These are phyloP conservation scores for Diploscapter pachys DNA, from an alignment of 1,140 invertebrate genomes.

Conservation along the genomic window DNA sequence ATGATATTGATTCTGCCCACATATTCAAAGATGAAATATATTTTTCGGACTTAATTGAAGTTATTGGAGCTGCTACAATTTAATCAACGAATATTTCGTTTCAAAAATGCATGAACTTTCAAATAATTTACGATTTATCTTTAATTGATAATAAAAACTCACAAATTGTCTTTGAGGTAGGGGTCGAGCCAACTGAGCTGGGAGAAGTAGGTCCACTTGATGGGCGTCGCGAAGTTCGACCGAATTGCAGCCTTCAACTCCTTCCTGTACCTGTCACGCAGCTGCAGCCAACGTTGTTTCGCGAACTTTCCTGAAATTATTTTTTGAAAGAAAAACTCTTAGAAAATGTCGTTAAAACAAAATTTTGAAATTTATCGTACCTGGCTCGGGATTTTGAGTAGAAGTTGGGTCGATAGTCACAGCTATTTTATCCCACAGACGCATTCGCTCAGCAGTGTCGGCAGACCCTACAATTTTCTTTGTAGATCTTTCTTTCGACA, in stretches of 20 bases:
- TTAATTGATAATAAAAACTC: constrained; percentile 1
- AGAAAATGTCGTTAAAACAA: constrained; percentile 5
- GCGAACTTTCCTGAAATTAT: constrained; percentile 54
- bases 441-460: constrained; percentile 45
- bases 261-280: constrained; percentile 55
- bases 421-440: constrained; percentile 44
- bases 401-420: constrained; percentile 28
- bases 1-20: no score
- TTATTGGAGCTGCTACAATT: no score
- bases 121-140: no score
- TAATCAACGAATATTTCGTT: no score
- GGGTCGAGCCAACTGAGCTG: constrained; percentile 55
- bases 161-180: constrained; percentile 56
- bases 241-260: constrained; percentile 53
- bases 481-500: no score
- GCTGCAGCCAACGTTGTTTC: constrained; percentile 56
- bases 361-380: constrained; percentile 10
- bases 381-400: constrained; percentile 11
- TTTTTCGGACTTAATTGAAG: no score
- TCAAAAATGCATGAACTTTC: no score
- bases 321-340: not conserved
- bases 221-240: constrained; percentile 33
- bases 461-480: constrained; percentile 29
- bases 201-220: constrained; percentile 58
- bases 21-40: no score